Evolutionary conservation across 2,888 invertebrate genomes (phyloP).

Genomic region (Mythimna ferrago): DNA sequence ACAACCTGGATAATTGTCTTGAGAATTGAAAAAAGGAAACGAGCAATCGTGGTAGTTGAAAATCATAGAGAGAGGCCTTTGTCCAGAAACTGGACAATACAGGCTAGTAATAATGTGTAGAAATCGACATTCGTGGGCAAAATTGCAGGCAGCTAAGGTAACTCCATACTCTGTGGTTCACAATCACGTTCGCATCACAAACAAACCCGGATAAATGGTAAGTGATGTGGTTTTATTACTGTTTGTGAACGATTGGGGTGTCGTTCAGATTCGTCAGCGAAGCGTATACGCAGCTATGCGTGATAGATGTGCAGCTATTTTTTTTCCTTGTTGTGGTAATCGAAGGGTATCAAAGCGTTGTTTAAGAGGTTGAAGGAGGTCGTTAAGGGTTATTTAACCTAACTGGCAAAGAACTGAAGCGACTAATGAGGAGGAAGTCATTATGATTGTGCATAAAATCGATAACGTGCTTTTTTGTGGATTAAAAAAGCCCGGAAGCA

Average conservation of each 20-base stretch:
- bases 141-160: neutral
- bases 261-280: slow-evolving; percentile 49
- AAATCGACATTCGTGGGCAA: too few relatives aligned
- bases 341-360: slow-evolving; percentile 21
- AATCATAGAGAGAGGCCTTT: too few relatives aligned
- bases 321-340: slow-evolving; percentile 34
- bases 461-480: slow-evolving; percentile 2
- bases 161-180: slow-evolving; percentile 36
- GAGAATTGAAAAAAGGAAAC: too few relatives aligned
- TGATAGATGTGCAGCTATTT: slow-evolving; percentile 38
- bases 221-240: slow-evolving; percentile 75
- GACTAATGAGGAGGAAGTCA: slow-evolving; percentile 4
- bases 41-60: too few relatives aligned
- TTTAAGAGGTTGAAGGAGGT: slow-evolving; percentile 17
- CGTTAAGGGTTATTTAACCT: slow-evolving; percentile 22
- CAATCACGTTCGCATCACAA: slow-evolving; percentile 76
- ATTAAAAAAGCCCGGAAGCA: neutral
- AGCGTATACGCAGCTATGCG: slow-evolving; percentile 47
- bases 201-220: slow-evolving; percentile 75
- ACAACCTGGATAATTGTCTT: too few relatives aligned
- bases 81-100: too few relatives aligned
- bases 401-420: slow-evolving; percentile 1
- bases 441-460: slow-evolving; percentile 18
- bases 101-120: too few relatives aligned
- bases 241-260: slow-evolving; percentile 64